Percentiles rank a stretch among this genome's conserved stretches.
These are phyloP conservation scores for Cygnus atratus DNA, from an alignment of 2,113 vertebrate species.

Conservation along the genomic window DNA sequence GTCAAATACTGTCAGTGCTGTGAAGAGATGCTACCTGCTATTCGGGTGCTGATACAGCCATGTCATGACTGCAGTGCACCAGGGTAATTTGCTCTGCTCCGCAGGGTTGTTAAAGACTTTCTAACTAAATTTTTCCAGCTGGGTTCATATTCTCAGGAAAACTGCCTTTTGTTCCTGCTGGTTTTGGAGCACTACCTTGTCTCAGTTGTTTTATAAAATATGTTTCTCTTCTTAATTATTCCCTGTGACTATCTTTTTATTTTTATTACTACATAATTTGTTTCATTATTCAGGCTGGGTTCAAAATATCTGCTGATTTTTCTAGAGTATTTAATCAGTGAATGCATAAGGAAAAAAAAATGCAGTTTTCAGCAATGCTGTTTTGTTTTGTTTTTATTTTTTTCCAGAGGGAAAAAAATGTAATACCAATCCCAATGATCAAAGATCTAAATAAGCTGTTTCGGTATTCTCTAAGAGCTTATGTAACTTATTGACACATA, in stretches of 20 bases:
- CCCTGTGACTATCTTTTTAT: neutral
- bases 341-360: neutral
- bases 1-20: neutral
- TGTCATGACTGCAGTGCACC: neutral
- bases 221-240: neutral
- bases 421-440: neutral
- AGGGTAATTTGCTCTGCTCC: neutral
- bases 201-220: neutral
- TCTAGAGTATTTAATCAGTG: neutral
- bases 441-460: neutral
- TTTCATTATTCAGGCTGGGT: neutral
- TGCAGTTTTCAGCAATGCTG: neutral
- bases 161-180: neutral
- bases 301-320: neutral
- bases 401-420: neutral
- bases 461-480: neutral
- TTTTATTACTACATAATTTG: neutral
- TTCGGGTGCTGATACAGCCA: neutral
- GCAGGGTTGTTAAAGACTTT: neutral
- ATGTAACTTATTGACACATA: neutral
- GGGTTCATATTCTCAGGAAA: neutral
- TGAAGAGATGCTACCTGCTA: neutral
- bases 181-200: neutral
- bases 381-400: neutral
- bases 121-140: neutral